These are phyloP conservation scores for Drosophila funebris DNA, from an alignment of 1,140 invertebrate genomes.

Conservation along the genomic window DNA sequence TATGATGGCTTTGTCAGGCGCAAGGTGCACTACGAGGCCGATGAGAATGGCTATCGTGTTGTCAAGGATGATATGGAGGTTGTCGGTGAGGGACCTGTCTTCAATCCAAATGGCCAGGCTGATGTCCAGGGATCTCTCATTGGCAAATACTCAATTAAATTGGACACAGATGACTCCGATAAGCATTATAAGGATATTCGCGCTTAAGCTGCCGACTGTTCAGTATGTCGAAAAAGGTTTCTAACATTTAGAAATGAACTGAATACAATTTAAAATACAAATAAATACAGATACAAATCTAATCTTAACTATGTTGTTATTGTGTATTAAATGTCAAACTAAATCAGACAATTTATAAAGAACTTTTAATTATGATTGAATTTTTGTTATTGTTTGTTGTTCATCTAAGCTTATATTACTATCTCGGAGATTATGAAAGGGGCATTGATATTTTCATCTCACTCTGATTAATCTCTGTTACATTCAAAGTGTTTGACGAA, in stretches of 20 bases:
- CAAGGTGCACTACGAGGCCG: conserved; percentile 86
- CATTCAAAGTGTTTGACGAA: too few relatives aligned
- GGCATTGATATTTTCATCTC: too few relatives aligned
- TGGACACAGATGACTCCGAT: conserved; percentile 57
- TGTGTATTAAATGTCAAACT: conserved; percentile 23
- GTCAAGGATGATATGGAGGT: conserved; percentile 84
- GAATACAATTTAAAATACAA: conserved; percentile 62
- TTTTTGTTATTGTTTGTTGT: background rate
- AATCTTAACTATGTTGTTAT: conserved; percentile 36
- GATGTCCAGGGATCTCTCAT: conserved; percentile 83
- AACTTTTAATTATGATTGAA: background rate
- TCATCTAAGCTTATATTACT: too few relatives aligned
- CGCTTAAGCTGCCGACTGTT: background rate
- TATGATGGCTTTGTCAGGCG: conserved; percentile 85
- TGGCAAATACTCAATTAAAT: conserved; percentile 80
- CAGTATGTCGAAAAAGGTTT: conserved; percentile 46
- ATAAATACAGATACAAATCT: conserved; percentile 42
- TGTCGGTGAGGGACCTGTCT: conserved; percentile 84
- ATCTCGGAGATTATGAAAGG: too few relatives aligned
- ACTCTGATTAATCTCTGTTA: too few relatives aligned
- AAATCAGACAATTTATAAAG: conserved; percentile 10
- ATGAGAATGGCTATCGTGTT: conserved; percentile 86
- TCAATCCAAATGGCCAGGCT: conserved; percentile 84
- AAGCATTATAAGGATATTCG: conserved; percentile 68
- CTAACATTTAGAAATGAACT: conserved; percentile 83